Evolutionary conservation across 2,797 vertebrate genomes (phyloP), one percentile per base, ranked within the genome.

Genomic region (Sus cebifrons): DNA sequence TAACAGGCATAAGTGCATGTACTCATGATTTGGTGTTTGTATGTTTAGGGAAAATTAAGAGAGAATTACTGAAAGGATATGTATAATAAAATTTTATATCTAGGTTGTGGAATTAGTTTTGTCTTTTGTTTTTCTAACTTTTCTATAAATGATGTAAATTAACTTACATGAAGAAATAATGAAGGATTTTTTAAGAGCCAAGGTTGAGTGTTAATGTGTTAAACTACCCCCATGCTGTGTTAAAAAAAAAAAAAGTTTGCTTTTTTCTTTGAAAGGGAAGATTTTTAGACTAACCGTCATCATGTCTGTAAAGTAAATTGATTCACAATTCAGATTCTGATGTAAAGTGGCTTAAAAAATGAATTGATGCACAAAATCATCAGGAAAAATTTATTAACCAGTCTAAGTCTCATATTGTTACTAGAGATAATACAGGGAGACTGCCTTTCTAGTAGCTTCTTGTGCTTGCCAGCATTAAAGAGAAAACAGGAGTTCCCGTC

Each of bases 161-260:
- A 88, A 27, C 29, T 79, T 68, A 81, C 58, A 86, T 91, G 29
- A 83, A 86, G 20, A 78, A 86, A 86, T 84, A 44, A 44, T 14
- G 8, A 18, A 54, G 25, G 8, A 58, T 32, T 83, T 91, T 93
- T 75, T 90, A 67, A 27, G 70, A 73, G 13, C 2, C 36, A 91
- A 4, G 17, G 0, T 29, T 86, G 81, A 79, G 9, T 18, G 23
- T 18, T 49, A 83, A 52, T 78, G 54, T 62, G 23, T 49, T 49
- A 49, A 49, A 49, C 44, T 49, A 49, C 44, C 44, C 9, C 44
- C 44, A 49, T 49, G 44, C 44, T 49, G 44, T 49, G 44, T 49
- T 16, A 32, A 67, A 92, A 17, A 4, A 32, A 32, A 32, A 3
- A 12, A 2, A 5, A 58, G 6, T 16, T 92, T 96, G 79, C 18